Conservation (phyloP, 2,888 invertebrate species). For the Microctonus hyperodae region DNA sequence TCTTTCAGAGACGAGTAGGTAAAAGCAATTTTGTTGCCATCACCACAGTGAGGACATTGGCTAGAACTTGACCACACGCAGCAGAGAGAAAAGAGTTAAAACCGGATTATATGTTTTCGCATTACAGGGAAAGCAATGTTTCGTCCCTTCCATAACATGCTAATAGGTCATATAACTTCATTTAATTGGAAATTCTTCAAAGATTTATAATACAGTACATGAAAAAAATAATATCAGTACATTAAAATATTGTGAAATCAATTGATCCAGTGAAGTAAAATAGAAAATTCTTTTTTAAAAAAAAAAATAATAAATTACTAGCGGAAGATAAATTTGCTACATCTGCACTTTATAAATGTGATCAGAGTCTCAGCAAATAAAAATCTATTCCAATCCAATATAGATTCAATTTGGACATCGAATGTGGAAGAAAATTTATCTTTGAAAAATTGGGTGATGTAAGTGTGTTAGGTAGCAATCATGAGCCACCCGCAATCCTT, state of each 20-base stretch:
- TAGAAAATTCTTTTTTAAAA: too few relatives aligned
- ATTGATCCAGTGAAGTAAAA: too few relatives aligned
- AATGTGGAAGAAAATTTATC: background rate
- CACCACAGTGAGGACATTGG: conserved; percentile 53
- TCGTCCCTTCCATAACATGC: conserved; percentile 15
- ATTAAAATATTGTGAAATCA: background rate
- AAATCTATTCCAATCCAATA: too few relatives aligned
- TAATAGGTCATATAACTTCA: conserved; percentile 16
- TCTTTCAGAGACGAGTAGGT: conserved; percentile 45
- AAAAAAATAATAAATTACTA: too few relatives aligned
- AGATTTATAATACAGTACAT: background rate
- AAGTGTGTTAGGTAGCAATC: background rate
- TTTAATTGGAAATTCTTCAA: background rate
- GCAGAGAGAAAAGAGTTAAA: conserved; percentile 53
- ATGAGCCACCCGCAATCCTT: background rate
- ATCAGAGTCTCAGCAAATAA: too few relatives aligned
- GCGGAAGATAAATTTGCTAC: too few relatives aligned
- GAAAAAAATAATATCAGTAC: too few relatives aligned
- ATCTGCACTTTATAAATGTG: too few relatives aligned
- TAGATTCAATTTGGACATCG: too few relatives aligned
- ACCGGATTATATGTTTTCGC: conserved; percentile 33
- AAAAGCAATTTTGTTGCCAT: conserved; percentile 51
- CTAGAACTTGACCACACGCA: conserved; percentile 53
- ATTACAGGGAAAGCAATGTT: conserved; percentile 13
- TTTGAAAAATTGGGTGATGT: background rate